phyloP scores from a whole-genome alignment of 1,140 invertebrate species.

The Dendrolimus punctatus region DNA sequence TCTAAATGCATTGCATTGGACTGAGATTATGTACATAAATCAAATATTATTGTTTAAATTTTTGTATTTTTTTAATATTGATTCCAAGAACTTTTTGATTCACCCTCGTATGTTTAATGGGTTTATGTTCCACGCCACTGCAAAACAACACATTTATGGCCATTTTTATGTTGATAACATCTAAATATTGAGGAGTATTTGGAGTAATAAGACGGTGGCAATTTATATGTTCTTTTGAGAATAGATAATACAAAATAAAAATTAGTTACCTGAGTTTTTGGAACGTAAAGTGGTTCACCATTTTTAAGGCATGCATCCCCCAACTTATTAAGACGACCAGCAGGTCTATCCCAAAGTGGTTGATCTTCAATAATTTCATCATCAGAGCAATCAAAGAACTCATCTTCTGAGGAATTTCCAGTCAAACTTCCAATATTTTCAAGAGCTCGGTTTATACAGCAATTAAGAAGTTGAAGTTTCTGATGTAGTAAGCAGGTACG shows the following conservation, averaged over 20 bases:
- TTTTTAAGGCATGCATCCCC: constrained; percentile 50
- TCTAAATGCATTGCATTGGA: too few species aligned
- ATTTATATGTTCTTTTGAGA: too few species aligned
- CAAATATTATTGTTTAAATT: too few species aligned
- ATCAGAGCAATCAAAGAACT: constrained; percentile 90
- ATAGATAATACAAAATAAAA: not conserved
- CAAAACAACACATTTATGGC: too few species aligned
- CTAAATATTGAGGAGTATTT: too few species aligned
- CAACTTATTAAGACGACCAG: constrained; percentile 40
- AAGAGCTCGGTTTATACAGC: constrained; percentile 85
- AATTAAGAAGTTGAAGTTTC: constrained; percentile 97
- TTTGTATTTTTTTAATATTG: too few species aligned
- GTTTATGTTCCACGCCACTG: too few species aligned
- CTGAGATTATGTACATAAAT: too few species aligned
- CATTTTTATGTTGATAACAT: too few species aligned
- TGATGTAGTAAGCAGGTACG: constrained; percentile 94
- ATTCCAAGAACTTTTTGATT: too few species aligned
- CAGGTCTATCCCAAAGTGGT: constrained; percentile 74
- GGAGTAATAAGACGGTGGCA: too few species aligned
- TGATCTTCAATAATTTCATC: constrained; percentile 72
- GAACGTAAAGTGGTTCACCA: constrained; percentile 53
- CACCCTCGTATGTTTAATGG: too few species aligned
- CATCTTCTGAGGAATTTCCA: constrained; percentile 79
- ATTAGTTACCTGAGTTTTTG: constrained; percentile 51
- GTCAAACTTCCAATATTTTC: constrained; percentile 30